A percentile compares a stretch with the other conserved stretches of the same genome.
phyloP scores from a whole-genome alignment of 1,140 invertebrate species.

The Wiebesia pumilae region DNA sequence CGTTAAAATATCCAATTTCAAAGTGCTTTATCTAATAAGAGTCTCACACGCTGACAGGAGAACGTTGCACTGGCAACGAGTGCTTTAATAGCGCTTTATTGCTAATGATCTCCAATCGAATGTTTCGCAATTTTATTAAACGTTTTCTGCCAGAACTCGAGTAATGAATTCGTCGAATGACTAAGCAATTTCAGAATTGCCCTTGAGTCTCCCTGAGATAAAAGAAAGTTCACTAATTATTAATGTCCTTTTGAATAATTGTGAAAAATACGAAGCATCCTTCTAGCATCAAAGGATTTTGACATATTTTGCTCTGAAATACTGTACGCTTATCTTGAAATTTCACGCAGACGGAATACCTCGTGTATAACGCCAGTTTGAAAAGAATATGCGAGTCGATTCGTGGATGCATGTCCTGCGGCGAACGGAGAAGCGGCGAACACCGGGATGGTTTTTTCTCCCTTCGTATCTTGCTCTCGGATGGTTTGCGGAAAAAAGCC shows the following conservation, averaged over 20 bases:
- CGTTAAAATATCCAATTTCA: neutral
- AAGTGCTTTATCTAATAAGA: neutral
- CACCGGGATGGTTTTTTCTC: neutral
- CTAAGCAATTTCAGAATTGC: too few species aligned
- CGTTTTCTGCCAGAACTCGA: too few species aligned
- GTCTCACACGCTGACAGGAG: neutral
- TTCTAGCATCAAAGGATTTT: neutral
- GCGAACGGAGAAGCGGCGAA: neutral
- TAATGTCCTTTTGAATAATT: too few species aligned
- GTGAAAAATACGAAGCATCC: too few species aligned
- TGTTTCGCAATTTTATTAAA: too few species aligned
- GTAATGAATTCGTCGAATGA: too few species aligned
- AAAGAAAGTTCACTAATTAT: too few species aligned
- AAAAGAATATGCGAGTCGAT: neutral
- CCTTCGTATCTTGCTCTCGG: neutral
- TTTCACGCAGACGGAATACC: neutral
- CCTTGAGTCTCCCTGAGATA: too few species aligned
- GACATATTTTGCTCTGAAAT: neutral
- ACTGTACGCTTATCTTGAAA: neutral
- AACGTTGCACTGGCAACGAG: neutral
- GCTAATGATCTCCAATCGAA: too few species aligned
- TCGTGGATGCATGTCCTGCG: neutral
- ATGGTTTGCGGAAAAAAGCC: neutral
- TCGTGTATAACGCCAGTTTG: neutral
- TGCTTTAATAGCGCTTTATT: neutral